phyloP scores from a whole-genome alignment of 2,797 vertebrate genomes.

The Mormyrus proboscirostris region DNA sequence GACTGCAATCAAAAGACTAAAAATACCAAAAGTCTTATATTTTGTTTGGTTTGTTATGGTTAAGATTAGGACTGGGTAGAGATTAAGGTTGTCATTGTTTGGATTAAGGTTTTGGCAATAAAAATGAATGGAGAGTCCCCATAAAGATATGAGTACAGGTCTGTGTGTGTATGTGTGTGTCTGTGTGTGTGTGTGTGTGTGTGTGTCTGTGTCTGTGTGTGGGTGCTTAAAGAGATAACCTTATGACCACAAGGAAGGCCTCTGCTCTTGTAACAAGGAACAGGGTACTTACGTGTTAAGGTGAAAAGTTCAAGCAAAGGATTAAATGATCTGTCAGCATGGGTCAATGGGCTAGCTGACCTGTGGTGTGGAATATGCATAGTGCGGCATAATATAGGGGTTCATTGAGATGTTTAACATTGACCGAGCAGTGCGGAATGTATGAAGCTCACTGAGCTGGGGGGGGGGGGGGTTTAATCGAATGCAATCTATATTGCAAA shows the following conservation, averaged over 20 bases:
- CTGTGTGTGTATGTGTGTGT: not conserved
- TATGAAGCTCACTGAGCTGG: not conserved
- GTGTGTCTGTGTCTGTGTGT: too few species aligned
- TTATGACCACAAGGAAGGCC: not conserved
- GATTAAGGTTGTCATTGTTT: not conserved
- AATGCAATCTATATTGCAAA: not conserved
- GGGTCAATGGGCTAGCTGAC: not conserved
- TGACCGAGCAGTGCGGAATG: not conserved
- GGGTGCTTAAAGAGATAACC: not conserved
- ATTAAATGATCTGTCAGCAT: slow-evolving; percentile 16
- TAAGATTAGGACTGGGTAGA: not conserved
- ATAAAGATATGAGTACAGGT: not conserved
- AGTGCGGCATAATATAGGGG: not conserved
- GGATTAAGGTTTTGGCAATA: not conserved
- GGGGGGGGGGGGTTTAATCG: not conserved
- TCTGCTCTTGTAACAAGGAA: not conserved
- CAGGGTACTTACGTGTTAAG: not conserved
- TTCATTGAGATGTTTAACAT: not conserved
- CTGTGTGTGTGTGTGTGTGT: not conserved
- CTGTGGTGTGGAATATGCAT: not conserved
- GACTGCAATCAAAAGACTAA: not conserved
- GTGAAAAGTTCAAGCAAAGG: not conserved
- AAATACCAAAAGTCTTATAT: not conserved
- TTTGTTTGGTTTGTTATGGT: not conserved
- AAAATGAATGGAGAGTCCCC: not conserved